Evolutionary conservation across 2,888 invertebrate species (phyloP).

Genomic region (Camponotus fellah): DNA sequence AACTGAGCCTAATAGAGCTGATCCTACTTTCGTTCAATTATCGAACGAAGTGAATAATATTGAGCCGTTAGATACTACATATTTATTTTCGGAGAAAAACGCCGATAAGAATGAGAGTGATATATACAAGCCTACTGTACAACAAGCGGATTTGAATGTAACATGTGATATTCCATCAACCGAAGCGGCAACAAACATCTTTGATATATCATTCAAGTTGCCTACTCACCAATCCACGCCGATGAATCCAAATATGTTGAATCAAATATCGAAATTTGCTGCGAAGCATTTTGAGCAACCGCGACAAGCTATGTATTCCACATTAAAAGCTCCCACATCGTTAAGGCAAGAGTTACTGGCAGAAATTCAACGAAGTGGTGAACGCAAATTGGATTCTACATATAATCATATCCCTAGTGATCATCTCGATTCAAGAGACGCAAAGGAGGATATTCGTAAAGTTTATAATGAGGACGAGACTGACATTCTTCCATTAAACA

Average conservation of each 20-base stretch:
- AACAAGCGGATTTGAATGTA: neutral
- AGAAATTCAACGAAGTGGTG: constrained; percentile 74
- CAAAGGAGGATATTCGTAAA: constrained; percentile 53
- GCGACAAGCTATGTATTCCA: constrained; percentile 39
- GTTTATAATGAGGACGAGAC: constrained; percentile 43
- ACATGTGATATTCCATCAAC: neutral
- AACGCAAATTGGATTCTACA: constrained; percentile 72
- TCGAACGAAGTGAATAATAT: constrained; percentile 40
- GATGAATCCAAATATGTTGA: constrained; percentile 38
- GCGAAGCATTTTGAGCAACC: constrained; percentile 47
- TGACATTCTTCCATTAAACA: constrained; percentile 62
- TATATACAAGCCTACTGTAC: constrained; percentile 6
- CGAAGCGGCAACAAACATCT: neutral
- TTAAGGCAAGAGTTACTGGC: constrained; percentile 78
- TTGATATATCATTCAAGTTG: constrained; percentile 67
- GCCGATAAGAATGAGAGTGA: constrained; percentile 23
- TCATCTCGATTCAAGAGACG: constrained; percentile 41
- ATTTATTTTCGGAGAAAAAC: constrained; percentile 24
- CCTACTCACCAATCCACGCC: constrained; percentile 61
- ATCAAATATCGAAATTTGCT: constrained; percentile 43
- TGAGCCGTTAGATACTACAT: constrained; percentile 48
- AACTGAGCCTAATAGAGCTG: constrained; percentile 47
- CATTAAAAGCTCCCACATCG: constrained; percentile 67
- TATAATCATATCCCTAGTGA: constrained; percentile 65
- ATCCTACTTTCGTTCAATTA: constrained; percentile 53